Percentiles rank a stretch among this genome's conserved stretches.
Conservation (phyloP, 2,888 invertebrate genomes). For the Tryphoninae sp. region DNA sequence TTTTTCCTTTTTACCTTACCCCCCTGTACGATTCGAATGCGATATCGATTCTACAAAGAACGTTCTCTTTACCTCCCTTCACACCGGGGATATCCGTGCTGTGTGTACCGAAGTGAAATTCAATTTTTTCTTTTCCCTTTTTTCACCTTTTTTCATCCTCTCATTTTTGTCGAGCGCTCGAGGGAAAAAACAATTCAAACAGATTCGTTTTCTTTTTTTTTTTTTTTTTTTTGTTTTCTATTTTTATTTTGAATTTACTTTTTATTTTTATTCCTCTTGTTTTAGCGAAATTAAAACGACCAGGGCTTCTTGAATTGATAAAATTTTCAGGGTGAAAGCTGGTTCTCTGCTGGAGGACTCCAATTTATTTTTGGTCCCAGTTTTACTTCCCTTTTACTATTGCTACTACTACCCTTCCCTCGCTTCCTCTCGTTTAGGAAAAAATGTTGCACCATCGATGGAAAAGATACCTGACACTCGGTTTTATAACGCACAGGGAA, state of each 20-base stretch:
- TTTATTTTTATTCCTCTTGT: not conserved
- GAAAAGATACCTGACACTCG: conserved; percentile 21
- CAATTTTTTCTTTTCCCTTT: not conserved
- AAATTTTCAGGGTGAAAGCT: not conserved
- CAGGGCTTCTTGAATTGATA: not conserved
- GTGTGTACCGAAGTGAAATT: not conserved
- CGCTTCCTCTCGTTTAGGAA: not conserved
- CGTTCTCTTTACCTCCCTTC: no score
- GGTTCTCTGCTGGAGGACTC: not conserved
- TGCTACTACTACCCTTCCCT: not conserved
- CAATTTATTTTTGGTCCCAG: not conserved
- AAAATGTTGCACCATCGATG: not conserved
- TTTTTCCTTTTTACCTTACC: not conserved
- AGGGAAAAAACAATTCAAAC: no score
- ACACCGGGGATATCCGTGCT: not conserved
- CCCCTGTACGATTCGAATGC: not conserved
- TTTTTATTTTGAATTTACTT: not conserved
- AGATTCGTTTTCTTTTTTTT: no score
- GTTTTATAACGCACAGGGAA: conserved; percentile 8
- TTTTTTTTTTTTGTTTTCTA: no score
- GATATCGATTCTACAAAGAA: conserved; percentile 33
- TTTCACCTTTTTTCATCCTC: no score
- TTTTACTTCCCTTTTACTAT: not conserved
- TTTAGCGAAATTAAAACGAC: not conserved
- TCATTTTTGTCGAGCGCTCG: no score